phyloP scores from a whole-genome alignment of 2,797 vertebrate genomes.

The Pseudopleuronectes americanus region DNA sequence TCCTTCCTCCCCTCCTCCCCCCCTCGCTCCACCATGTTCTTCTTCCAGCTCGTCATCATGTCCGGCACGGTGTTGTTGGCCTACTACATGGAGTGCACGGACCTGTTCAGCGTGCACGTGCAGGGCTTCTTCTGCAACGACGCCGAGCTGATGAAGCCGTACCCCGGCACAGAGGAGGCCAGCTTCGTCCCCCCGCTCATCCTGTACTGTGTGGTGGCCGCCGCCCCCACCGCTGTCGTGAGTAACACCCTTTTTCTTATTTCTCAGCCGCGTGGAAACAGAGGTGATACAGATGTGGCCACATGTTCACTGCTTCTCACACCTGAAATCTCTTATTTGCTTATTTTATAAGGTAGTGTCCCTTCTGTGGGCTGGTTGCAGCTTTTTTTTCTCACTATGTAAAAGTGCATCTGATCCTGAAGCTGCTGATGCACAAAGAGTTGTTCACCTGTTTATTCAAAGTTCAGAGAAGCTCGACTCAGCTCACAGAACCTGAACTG shows the following conservation, averaged over 20 bases:
- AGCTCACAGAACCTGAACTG: too few relatives aligned
- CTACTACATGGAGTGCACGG: slow-evolving; percentile 98
- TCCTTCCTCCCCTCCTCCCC: slow-evolving; percentile 16
- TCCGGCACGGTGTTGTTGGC: slow-evolving; percentile 95
- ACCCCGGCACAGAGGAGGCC: slow-evolving; percentile 92
- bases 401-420: too few relatives aligned
- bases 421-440: too few relatives aligned
- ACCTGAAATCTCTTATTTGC: too few relatives aligned
- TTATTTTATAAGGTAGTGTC: too few relatives aligned
- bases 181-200: slow-evolving; percentile 95
- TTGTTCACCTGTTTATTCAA: too few relatives aligned
- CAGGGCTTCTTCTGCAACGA: slow-evolving; percentile 99
- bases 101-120: slow-evolving; percentile 94
- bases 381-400: too few relatives aligned
- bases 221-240: slow-evolving; percentile 92
- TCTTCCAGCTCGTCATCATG: slow-evolving; percentile 98
- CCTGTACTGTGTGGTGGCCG: slow-evolving; percentile 95
- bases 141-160: slow-evolving; percentile 96
- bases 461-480: too few relatives aligned
- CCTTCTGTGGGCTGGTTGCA: too few relatives aligned
- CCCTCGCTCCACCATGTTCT: slow-evolving; percentile 79
- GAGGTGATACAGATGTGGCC: background rate
- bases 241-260: slow-evolving; percentile 74
- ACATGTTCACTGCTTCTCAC: too few relatives aligned
- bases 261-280: background rate